Evolutionary conservation across 1,140 invertebrate species (phyloP), one percentile per base, ranked within the genome.

Genomic region (Asobara japonica): DNA sequence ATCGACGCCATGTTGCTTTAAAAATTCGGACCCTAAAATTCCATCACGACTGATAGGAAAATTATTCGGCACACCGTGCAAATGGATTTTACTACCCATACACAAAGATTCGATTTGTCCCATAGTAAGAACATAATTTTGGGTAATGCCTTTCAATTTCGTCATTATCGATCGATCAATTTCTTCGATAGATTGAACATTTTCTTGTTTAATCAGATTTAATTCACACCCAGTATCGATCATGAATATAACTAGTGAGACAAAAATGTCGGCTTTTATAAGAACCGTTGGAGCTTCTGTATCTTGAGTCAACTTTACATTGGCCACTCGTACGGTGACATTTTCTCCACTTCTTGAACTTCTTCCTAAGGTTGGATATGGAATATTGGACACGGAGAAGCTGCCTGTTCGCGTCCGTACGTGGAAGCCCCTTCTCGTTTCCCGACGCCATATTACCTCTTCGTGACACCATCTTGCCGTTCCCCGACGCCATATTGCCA

Each of bases 31-130:
- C 3, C 41, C 36, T 11, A 67, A 41, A 5, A 41, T 48, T 5
- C 48, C 29, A 51, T 33, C 20, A 30, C 41, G 29, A 8, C 4
- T 64, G n/a, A 64, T 64, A 3, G 27, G 61, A 64, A 64, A 64
- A 18, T 64, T 29, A 30, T 64, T 64, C 3, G 61, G 61, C 29
- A 71, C 62, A 65, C 65, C 70, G n/a, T 66, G 38, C 41, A 74
- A 41, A 48, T 69, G n/a, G 38, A 69, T 71, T 29, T 56, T 33
- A 27, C 3, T 61, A 7, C 16, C 41, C 41, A 45, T n/a, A 45
- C 6, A 13, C 16, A 16, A 10, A 45, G 41, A 3, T 45, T 6
- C 16, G 3, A 45, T 45, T 45, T 16, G 3, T 45, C 41, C 41
- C 41, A 45, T 6, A 33, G 31, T 33, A 10, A 33, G 10, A 33